Evolutionary conservation across 1,140 invertebrate species (phyloP).

Genomic region (Agraylea sexmaculata): DNA sequence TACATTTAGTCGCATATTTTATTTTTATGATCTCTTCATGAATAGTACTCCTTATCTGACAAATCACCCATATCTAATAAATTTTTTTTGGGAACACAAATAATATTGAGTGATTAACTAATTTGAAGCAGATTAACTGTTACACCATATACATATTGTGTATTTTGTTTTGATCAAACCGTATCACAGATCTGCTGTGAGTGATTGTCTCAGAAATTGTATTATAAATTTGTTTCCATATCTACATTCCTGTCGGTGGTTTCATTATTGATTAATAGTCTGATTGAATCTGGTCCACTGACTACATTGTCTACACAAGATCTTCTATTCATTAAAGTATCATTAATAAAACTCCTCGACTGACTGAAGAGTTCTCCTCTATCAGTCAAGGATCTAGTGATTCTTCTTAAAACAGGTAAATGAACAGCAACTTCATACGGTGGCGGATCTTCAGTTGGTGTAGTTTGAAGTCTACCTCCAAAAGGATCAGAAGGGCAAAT

Average conservation of each 20-base stretch:
- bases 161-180: too few species aligned
- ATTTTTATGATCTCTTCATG: too few species aligned
- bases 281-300: conserved; percentile 17
- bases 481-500: conserved; percentile 49
- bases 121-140: too few species aligned
- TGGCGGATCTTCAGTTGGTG: conserved; percentile 37
- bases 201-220: too few species aligned
- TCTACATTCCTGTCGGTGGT: conserved; percentile 10
- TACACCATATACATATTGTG: too few species aligned
- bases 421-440: conserved; percentile 41
- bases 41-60: too few species aligned
- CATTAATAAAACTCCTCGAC: conserved; percentile 32
- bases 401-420: conserved; percentile 38
- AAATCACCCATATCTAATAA: too few species aligned
- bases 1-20: too few species aligned
- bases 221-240: conserved; percentile 21
- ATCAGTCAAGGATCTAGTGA: conserved; percentile 41
- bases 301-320: conserved; percentile 32
- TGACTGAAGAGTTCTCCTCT: conserved; percentile 20
- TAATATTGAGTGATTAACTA: too few species aligned
- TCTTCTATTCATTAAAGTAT: conserved; percentile 37
- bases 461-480: conserved; percentile 40
- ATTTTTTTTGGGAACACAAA: too few species aligned
- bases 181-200: too few species aligned
- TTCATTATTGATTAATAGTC: conserved; percentile 15